Evolutionary conservation across 2,797 vertebrate species (phyloP), one percentile per base, ranked within the genome.

Genomic region (Scarus forsteni): DNA sequence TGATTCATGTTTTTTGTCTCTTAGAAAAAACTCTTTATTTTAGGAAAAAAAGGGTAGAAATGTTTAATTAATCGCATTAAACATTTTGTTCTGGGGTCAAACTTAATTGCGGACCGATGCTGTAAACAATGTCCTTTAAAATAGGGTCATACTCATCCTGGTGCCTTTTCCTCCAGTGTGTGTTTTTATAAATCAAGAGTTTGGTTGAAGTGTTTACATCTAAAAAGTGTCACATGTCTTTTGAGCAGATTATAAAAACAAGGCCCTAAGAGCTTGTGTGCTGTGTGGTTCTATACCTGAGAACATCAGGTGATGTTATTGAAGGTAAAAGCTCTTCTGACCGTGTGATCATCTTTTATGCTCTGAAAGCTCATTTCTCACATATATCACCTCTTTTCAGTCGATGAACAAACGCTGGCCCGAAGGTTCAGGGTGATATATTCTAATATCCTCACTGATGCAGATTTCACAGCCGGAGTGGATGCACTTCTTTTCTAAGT

Each of bases 391-490:
- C 42, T 35, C 34, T 71, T 69, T 57, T 39, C 13, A 80, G 27
- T 27, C 38, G 7, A 63, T 80, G 43, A 74, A 61, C 71, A 66
- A 27, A 13, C 7, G 50, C 59, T 36, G 19, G 2, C 56, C 62
- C 7, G 11, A 60, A 27, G 67, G 35, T 39, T 45, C 51, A 52
- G 1, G 56, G 65, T 73, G 40, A 49, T 27, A 7, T 46, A 46
- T 39, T 75, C 45, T 69, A 65, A 68, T 42, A 50, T 36, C 10
- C 10, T 27, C 12, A 11, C 61, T 68, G n/a, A 54, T 50, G 9
- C 45, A 57, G 45, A 67, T 1, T 55, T 75, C 66, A 70, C 70
- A 82, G 48, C 48, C 53, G 8, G 65, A 68, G 5, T 10, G 16
- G 42, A 46, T 34, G 34, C 59, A 10, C 64, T 14, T 70, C 43